Percentiles rank a stretch among this genome's conserved stretches.
Conservation (phyloP, 2,888 invertebrate genomes). For the Bembecia ichneumoniformis region DNA sequence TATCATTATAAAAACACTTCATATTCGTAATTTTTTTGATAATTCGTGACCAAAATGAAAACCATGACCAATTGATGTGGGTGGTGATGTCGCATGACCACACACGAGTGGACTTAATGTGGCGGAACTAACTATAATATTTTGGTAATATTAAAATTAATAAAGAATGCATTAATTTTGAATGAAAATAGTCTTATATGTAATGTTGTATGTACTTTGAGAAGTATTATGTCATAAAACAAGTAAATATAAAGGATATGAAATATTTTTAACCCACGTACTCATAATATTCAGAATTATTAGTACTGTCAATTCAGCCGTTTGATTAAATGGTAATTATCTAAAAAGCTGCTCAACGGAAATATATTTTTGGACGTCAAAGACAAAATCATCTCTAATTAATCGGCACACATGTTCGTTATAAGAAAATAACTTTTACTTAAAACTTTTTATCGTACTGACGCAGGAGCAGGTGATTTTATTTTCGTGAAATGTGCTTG, state of each 20-base stretch:
- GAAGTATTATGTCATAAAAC: too few species aligned
- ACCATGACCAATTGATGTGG: constrained; percentile 30
- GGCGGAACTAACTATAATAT: constrained; percentile 14
- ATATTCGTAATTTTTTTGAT: constrained; percentile 15
- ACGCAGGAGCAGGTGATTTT: constrained; percentile 33
- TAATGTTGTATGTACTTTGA: too few species aligned
- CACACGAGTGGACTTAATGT: constrained; percentile 15
- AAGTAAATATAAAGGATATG: too few species aligned
- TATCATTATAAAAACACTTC: constrained; percentile 25
- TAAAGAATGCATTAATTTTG: too few species aligned
- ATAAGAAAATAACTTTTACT: constrained; percentile 20
- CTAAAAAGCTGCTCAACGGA: constrained; percentile 13
- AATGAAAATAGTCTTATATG: too few species aligned
- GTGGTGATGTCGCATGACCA: constrained; percentile 33
- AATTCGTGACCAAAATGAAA: constrained; percentile 44
- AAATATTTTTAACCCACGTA: too few species aligned
- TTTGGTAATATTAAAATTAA: too few species aligned
- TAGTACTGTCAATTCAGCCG: too few species aligned
- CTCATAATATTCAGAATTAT: too few species aligned
- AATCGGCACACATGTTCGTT: constrained; percentile 24
- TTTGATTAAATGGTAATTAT: too few species aligned
- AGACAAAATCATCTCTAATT: constrained; percentile 43
- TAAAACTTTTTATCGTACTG: constrained; percentile 19
- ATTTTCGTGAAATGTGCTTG: constrained; percentile 39
- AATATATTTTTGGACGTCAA: constrained; percentile 15